Evolutionary conservation across 2,888 invertebrate genomes (phyloP).

Genomic region (Acrobasis repandana): DNA sequence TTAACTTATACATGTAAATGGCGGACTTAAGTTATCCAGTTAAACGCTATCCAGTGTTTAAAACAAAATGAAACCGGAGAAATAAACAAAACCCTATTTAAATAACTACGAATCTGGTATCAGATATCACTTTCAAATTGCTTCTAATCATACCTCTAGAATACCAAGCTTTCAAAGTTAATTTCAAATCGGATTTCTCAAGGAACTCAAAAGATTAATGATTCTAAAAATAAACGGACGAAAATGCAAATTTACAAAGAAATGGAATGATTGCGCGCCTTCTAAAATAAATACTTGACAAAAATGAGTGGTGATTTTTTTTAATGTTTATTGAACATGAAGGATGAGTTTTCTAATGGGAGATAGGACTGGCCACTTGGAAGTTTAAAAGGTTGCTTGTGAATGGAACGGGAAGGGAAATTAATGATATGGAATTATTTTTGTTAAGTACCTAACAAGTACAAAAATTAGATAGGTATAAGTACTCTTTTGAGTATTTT

Average conservation of each 20-base stretch:
- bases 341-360: conserved; percentile 6
- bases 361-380: conserved; percentile 8
- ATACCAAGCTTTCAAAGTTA: background rate
- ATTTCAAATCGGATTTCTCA: conserved; percentile 8
- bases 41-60: too few relatives aligned
- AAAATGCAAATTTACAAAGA: background rate
- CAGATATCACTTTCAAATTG: background rate
- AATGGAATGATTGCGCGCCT: conserved; percentile 8
- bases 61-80: background rate
- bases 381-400: background rate
- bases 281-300: conserved; percentile 13
- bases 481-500: too few relatives aligned
- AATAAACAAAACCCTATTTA: background rate
- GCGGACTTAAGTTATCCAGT: too few relatives aligned
- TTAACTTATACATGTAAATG: too few relatives aligned
- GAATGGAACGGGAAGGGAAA: background rate
- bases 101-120: background rate
- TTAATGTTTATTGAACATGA: conserved; percentile 8
- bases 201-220: conserved; percentile 11
- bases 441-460: too few relatives aligned
- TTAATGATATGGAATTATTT: background rate
- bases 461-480: too few relatives aligned
- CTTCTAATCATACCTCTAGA: conserved; percentile 2
- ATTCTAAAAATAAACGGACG: background rate
- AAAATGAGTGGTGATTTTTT: conserved; percentile 9